Evolutionary conservation across 2,113 vertebrate genomes (phyloP).

Genomic region (Plotosus lineatus): DNA sequence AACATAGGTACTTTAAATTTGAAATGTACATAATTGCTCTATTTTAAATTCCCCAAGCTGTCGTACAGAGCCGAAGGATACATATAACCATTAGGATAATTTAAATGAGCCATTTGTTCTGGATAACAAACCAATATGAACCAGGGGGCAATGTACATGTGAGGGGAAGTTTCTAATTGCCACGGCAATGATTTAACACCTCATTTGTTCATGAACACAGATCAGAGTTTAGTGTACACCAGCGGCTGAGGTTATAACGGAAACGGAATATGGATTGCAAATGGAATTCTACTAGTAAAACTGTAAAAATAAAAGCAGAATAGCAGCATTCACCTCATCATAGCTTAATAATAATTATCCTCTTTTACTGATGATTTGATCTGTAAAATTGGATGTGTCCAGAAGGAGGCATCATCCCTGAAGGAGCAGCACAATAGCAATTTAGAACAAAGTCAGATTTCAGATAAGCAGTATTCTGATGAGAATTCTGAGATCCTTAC

Average conservation of each 20-base stretch:
- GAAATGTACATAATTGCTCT: not conserved
- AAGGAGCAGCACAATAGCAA: not conserved
- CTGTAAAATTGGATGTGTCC: not conserved
- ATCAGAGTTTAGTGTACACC: not conserved
- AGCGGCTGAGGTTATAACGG: not conserved
- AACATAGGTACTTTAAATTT: not conserved
- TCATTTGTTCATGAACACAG: conserved; percentile 26
- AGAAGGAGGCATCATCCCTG: conserved; percentile 5
- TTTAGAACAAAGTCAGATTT: conserved; percentile 1
- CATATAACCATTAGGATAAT: not conserved
- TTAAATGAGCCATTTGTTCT: conserved; percentile 27
- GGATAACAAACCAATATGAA: conserved; percentile 25
- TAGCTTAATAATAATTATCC: not conserved
- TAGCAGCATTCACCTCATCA: not conserved
- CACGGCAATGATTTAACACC: conserved; percentile 19
- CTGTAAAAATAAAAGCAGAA: not conserved
- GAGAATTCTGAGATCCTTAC: not conserved
- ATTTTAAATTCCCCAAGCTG: not conserved
- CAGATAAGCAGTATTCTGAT: not conserved
- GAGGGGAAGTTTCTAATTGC: conserved; percentile 1
- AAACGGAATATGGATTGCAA: not conserved
- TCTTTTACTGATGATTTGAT: conserved; percentile 4
- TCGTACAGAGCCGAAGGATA: conserved; percentile 2
- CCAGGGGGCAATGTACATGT: conserved; percentile 1
- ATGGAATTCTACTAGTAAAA: not conserved